A percentile compares a stretch with the other conserved stretches of the same genome.
phyloP scores from a whole-genome alignment of 2,888 invertebrate genomes.

The Parnassius smintheus region DNA sequence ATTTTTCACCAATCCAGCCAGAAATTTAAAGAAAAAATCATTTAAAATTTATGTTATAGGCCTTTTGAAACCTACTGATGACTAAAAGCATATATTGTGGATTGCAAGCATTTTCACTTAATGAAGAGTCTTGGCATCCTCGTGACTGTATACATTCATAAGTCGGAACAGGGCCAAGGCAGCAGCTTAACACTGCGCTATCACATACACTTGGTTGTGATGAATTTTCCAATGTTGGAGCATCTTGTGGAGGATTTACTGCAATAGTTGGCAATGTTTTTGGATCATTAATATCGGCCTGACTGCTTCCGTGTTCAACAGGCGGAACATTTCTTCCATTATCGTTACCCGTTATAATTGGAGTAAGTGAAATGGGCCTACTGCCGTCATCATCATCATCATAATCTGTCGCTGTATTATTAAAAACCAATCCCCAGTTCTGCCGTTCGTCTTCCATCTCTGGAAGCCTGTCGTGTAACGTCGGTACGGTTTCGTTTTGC shows the following conservation, averaged over 20 bases:
- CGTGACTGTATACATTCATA: conserved; percentile 27
- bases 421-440: conserved; percentile 58
- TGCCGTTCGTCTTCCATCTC: conserved; percentile 56
- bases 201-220: conserved; percentile 27
- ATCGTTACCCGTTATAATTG: conserved; percentile 2
- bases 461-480: conserved; percentile 45
- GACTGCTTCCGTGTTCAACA: conserved; percentile 26
- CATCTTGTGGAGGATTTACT: background rate
- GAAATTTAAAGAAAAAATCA: background rate
- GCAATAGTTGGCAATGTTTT: background rate
- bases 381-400: conserved; percentile 30
- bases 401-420: conserved; percentile 35
- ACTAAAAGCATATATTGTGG: conserved; percentile 5
- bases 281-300: conserved; percentile 17
- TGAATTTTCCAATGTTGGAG: background rate
- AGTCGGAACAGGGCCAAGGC: conserved; percentile 14
- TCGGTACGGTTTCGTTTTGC: conserved; percentile 36
- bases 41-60: background rate
- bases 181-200: conserved; percentile 30
- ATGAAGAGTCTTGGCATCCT: conserved; percentile 24
- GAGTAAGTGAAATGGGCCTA: conserved; percentile 31
- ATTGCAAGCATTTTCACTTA: conserved; percentile 17
- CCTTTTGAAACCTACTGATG: conserved; percentile 14
- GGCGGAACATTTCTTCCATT: conserved; percentile 13
- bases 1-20: background rate